Percentiles rank a stretch among this genome's conserved stretches.
phyloP scores from a whole-genome alignment of 2,113 vertebrate species.

The Mugil cephalus region DNA sequence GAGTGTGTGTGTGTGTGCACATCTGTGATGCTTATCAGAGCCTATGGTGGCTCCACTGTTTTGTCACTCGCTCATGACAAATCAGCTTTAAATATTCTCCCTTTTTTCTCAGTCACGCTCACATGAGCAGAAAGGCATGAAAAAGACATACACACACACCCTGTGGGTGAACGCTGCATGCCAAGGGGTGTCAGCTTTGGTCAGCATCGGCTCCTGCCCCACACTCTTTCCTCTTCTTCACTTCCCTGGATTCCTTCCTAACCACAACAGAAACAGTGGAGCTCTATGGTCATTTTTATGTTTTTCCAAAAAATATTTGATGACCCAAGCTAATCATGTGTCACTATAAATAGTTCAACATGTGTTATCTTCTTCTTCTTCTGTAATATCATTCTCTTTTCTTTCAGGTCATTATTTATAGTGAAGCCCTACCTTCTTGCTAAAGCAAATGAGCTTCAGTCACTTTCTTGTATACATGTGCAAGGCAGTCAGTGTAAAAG shows the following conservation, averaged over 20 bases:
- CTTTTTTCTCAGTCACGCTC: slow-evolving; percentile 65
- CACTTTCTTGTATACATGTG: slow-evolving; percentile 13
- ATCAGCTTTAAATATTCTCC: slow-evolving; percentile 73
- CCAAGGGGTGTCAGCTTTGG: slow-evolving; percentile 75
- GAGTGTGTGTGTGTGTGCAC: slow-evolving; percentile 11
- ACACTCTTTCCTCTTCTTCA: slow-evolving; percentile 21
- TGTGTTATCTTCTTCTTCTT: neutral
- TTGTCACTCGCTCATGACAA: slow-evolving; percentile 71
- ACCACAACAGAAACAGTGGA: neutral
- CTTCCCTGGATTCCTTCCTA: slow-evolving; percentile 48
- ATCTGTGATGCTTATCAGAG: slow-evolving; percentile 55
- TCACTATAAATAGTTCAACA: neutral
- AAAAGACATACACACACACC: slow-evolving; percentile 45
- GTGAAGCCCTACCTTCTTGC: slow-evolving; percentile 7
- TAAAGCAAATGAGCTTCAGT: slow-evolving; percentile 30
- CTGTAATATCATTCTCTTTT: slow-evolving; percentile 18
- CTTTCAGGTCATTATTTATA: neutral
- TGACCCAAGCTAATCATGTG: neutral
- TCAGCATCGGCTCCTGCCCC: slow-evolving; percentile 58
- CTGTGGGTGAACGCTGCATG: slow-evolving; percentile 59
- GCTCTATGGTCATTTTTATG: neutral
- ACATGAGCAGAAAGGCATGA: slow-evolving; percentile 55
- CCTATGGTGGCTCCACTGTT: slow-evolving; percentile 60
- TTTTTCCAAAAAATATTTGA: neutral
- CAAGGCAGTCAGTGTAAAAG: slow-evolving; percentile 17